phyloP scores from a whole-genome alignment of 2,113 vertebrate genomes.

The Scomber scombrus region DNA sequence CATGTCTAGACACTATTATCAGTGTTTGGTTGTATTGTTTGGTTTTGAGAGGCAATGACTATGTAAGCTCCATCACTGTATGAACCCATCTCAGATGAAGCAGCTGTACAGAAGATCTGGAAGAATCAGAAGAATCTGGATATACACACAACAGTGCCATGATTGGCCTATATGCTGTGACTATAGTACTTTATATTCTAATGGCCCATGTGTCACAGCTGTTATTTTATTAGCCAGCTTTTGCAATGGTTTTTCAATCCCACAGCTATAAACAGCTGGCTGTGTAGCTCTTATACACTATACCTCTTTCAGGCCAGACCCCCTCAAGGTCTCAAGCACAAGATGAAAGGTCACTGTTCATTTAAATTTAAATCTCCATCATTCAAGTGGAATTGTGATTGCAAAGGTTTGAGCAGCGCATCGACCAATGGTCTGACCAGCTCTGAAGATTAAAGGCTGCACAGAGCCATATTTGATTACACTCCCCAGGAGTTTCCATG shows the following conservation, averaged over 20 bases:
- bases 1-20: no score
- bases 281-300: conserved; percentile 9
- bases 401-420: conserved; percentile 52
- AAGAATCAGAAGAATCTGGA: no score
- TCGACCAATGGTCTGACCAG: conserved; percentile 37
- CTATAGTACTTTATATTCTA: not conserved
- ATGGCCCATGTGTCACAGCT: not conserved
- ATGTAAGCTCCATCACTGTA: no score
- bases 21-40: no score
- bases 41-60: no score
- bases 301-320: conserved; percentile 5
- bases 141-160: not conserved
- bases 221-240: no score
- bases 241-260: conserved; percentile 11
- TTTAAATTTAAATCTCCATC: conserved; percentile 65
- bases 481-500: conserved; percentile 61
- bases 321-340: conserved; percentile 34
- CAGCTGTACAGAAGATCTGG: no score
- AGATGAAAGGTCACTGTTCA: conserved; percentile 69
- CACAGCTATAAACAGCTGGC: not conserved
- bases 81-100: no score
- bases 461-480: conserved; percentile 71
- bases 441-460: conserved; percentile 70
- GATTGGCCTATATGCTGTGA: not conserved
- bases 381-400: conserved; percentile 60